These are phyloP conservation scores for Pygoscelis antarcticus DNA, from an alignment of 2,113 vertebrate genomes.

Conservation along the genomic window DNA sequence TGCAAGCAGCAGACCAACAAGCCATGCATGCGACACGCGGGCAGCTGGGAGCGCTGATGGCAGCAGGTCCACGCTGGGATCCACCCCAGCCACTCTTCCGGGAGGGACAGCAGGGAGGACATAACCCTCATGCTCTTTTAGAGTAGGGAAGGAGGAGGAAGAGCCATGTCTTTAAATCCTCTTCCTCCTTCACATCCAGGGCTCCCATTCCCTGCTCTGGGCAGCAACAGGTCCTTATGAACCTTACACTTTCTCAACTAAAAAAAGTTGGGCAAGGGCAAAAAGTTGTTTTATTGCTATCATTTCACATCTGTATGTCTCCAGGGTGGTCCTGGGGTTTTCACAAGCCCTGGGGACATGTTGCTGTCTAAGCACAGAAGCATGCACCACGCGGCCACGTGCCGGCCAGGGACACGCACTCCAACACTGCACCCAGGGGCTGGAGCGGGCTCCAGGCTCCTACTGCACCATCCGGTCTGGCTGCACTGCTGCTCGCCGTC, in stretches of 20 bases:
- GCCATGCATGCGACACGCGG: fast-evolving
- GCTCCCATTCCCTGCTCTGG: neutral
- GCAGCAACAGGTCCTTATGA: neutral
- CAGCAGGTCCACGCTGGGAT: fast-evolving
- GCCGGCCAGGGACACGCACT: neutral
- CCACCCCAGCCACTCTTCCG: fast-evolving
- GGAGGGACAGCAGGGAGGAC: neutral
- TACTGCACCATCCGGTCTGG: fast-evolving
- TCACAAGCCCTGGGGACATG: neutral
- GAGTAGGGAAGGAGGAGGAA: neutral
- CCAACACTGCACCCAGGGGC: neutral
- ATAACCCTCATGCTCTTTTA: neutral
- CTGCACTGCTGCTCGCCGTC: fast-evolving
- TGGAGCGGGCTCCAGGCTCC: fast-evolving
- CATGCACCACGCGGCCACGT: fast-evolving
- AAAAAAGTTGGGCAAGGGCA: neutral
- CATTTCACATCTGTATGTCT: neutral
- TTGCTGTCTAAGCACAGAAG: neutral
- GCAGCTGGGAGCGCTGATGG: neutral
- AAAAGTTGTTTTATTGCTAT: neutral
- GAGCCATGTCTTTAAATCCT: neutral
- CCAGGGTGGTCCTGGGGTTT: neutral
- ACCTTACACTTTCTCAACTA: no score
- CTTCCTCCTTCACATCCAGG: neutral
- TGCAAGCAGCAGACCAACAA: neutral